Conservation (phyloP, 2,888 invertebrate genomes). For the Anoplius nigerrimus region DNA sequence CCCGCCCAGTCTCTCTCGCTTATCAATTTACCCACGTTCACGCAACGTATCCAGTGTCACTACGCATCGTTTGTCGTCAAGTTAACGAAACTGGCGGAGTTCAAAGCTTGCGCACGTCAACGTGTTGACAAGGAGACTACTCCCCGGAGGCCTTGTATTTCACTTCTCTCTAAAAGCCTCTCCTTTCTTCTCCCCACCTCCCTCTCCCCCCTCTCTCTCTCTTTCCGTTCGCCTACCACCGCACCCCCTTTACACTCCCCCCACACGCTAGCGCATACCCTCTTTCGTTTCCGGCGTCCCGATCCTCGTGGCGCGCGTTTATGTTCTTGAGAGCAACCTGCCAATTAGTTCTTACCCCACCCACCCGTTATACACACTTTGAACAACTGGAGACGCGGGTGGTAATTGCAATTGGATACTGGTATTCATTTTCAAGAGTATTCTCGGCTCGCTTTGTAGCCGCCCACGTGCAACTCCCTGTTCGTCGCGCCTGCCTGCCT, state of each 20-base stretch:
- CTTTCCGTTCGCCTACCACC: not conserved
- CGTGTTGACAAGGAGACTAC: slow-evolving; percentile 25
- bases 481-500: slow-evolving; percentile 15
- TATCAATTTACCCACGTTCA: slow-evolving; percentile 26
- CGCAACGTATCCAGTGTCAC: slow-evolving; percentile 28
- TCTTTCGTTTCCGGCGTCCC: not conserved
- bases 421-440: slow-evolving; percentile 70
- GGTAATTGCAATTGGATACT: slow-evolving; percentile 62
- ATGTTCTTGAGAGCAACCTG: slow-evolving; percentile 48
- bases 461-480: slow-evolving; percentile 41
- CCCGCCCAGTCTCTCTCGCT: not conserved
- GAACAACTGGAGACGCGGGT: slow-evolving; percentile 62
- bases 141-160: slow-evolving; percentile 16
- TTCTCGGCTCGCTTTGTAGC: slow-evolving; percentile 54
- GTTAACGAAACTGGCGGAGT: slow-evolving; percentile 34
- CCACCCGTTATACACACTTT: slow-evolving; percentile 56
- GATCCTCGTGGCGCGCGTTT: not conserved
- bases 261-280: not conserved
- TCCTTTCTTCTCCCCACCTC: slow-evolving; percentile 19
- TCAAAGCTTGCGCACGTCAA: slow-evolving; percentile 36
- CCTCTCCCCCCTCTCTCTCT: slow-evolving; percentile 3
- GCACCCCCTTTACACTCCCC: no score
- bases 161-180: slow-evolving; percentile 22
- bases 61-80: slow-evolving; percentile 17
- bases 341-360: slow-evolving; percentile 55